These are phyloP conservation scores for Chaitophorus viminalis DNA, from an alignment of 2,888 invertebrate species.

Conservation along the genomic window DNA sequence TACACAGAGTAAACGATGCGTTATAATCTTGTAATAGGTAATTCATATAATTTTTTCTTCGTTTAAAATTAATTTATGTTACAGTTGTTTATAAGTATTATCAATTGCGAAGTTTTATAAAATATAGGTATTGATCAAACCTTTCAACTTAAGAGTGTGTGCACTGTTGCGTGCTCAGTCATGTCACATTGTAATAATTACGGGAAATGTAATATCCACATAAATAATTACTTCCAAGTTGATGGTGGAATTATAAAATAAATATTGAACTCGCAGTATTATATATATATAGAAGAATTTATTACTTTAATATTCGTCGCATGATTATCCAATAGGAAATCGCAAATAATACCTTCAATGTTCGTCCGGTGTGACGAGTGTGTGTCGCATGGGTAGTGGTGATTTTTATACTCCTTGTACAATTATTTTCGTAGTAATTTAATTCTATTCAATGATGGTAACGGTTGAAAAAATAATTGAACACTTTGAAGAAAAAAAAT, in stretches of 20 bases:
- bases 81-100: slow-evolving; percentile 1
- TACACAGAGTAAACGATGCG: background rate
- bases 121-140: slow-evolving; percentile 40
- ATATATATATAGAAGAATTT: background rate
- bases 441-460: background rate
- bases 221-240: background rate
- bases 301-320: background rate
- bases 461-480: slow-evolving; percentile 1
- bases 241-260: background rate
- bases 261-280: background rate
- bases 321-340: slow-evolving; percentile 23
- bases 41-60: background rate
- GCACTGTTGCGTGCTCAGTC: background rate
- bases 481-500: background rate
- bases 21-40: background rate
- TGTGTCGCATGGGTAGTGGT: background rate
- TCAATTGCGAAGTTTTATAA: slow-evolving; percentile 3
- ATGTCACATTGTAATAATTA: slow-evolving; percentile 26
- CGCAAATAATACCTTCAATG: slow-evolving; percentile 10
- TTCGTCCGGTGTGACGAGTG: slow-evolving; percentile 10
- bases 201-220: slow-evolving; percentile 5
- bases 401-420: background rate
- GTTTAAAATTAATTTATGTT: background rate
- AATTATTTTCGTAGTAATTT: slow-evolving; percentile 6
- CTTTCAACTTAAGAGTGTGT: background rate